Percentiles rank a stretch among this genome's conserved stretches.
Evolutionary conservation across 2,888 invertebrate genomes (phyloP).

Genomic region (Mimachlamys varia): DNA sequence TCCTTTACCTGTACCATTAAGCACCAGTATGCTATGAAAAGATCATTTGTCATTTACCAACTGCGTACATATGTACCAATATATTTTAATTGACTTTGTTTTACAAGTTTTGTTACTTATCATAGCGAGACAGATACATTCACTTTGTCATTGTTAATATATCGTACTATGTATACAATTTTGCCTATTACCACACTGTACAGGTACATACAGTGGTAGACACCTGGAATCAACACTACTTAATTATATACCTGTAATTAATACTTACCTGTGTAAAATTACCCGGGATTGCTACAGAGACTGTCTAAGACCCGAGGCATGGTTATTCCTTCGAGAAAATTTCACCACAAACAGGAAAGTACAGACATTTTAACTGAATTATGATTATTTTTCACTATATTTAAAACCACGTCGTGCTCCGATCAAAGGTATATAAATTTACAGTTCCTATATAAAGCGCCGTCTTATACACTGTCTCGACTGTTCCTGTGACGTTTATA

Average conservation of each 20-base stretch:
- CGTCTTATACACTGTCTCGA: neutral
- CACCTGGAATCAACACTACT: neutral
- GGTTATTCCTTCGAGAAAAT: neutral
- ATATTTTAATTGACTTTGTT: too few species aligned
- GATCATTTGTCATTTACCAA: too few species aligned
- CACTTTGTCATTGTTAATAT: too few species aligned
- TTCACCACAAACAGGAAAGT: neutral
- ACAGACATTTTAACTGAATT: neutral
- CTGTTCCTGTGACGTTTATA: neutral
- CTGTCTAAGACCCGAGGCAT: neutral
- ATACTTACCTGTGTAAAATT: slow-evolving; percentile 8
- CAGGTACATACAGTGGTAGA: neutral
- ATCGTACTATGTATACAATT: too few species aligned
- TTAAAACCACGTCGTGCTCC: neutral
- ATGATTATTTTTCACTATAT: neutral
- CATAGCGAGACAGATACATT: too few species aligned
- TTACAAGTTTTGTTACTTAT: too few species aligned
- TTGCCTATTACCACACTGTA: too few species aligned
- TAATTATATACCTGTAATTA: neutral
- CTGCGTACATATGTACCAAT: too few species aligned
- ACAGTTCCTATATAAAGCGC: neutral
- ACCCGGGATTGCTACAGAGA: neutral
- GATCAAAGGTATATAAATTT: neutral
- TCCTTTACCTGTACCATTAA: too few species aligned
- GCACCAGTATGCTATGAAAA: too few species aligned